phyloP scores from a whole-genome alignment of 2,888 invertebrate species.

The Stomorhina lunata region DNA sequence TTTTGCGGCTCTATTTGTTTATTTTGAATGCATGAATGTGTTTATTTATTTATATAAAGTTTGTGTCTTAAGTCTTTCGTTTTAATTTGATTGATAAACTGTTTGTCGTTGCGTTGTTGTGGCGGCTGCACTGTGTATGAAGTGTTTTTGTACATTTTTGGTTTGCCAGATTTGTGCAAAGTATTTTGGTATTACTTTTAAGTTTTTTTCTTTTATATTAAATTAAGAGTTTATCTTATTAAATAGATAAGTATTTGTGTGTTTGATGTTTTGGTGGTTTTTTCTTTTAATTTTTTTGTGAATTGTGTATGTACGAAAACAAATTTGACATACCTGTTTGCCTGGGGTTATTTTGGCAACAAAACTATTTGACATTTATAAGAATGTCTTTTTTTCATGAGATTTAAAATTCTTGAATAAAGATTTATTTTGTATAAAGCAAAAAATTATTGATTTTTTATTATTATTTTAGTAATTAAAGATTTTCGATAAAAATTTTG shows the following conservation, averaged over 20 bases:
- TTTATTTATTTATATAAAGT: conserved; percentile 60
- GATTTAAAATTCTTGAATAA: conserved; percentile 15
- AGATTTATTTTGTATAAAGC: not conserved
- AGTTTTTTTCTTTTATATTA: conserved; percentile 35
- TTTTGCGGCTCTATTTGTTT: conserved; percentile 20
- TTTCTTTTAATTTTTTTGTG: not conserved
- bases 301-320: not conserved
- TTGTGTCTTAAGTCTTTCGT: conserved; percentile 76
- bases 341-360: conserved; percentile 41
- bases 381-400: conserved; percentile 29
- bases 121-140: not conserved
- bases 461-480: conserved; percentile 3
- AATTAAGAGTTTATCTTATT: conserved; percentile 35
- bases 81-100: conserved; percentile 60
- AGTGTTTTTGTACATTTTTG: not conserved
- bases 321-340: conserved; percentile 42
- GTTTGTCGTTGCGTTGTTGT: conserved; percentile 10
- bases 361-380: conserved; percentile 58
- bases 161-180: not conserved
- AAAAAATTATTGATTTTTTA: conserved; percentile 20
- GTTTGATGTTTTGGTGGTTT: not conserved
- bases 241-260: too few relatives aligned
- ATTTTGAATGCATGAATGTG: conserved; percentile 46
- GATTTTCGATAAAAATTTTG: not conserved
- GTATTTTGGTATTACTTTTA: not conserved